Evolutionary conservation across 2,888 invertebrate genomes (phyloP).

Genomic region (Mythimna impura): DNA sequence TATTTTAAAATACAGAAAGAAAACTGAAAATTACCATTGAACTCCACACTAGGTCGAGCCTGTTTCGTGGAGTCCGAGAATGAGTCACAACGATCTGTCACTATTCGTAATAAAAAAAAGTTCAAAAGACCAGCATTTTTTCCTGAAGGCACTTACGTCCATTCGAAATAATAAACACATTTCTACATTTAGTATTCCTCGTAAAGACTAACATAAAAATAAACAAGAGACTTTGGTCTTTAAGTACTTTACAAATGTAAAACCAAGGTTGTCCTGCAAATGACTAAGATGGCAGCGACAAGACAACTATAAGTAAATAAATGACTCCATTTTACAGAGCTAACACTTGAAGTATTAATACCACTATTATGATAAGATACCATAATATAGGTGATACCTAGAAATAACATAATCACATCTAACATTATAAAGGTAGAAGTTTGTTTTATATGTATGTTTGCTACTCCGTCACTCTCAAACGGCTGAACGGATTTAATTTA

Average conservation of each 20-base stretch:
- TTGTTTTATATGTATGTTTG: too few species aligned
- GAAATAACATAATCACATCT: conserved; percentile 5
- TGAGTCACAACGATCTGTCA: background rate
- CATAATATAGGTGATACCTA: conserved; percentile 3
- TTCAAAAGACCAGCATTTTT: too few species aligned
- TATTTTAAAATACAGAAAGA: too few species aligned
- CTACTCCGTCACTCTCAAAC: too few species aligned
- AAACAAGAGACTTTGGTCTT: conserved; percentile 24
- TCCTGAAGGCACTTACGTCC: too few species aligned
- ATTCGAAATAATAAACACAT: background rate
- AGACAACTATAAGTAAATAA: conserved; percentile 7
- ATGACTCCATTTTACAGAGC: conserved; percentile 7
- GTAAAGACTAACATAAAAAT: background rate
- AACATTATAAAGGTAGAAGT: too few species aligned
- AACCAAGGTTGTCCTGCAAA: conserved; percentile 32
- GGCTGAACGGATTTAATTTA: too few species aligned
- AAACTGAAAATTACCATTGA: too few species aligned
- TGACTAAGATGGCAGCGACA: background rate
- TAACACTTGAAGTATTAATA: conserved; percentile 9
- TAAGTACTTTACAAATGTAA: conserved; percentile 17
- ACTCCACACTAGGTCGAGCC: too few species aligned
- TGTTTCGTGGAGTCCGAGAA: too few species aligned
- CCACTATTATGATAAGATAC: conserved; percentile 20
- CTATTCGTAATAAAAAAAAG: background rate
- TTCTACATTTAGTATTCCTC: background rate